Evolutionary conservation across 1,140 invertebrate species (phyloP).

Genomic region (Drosophila neocordata): DNA sequence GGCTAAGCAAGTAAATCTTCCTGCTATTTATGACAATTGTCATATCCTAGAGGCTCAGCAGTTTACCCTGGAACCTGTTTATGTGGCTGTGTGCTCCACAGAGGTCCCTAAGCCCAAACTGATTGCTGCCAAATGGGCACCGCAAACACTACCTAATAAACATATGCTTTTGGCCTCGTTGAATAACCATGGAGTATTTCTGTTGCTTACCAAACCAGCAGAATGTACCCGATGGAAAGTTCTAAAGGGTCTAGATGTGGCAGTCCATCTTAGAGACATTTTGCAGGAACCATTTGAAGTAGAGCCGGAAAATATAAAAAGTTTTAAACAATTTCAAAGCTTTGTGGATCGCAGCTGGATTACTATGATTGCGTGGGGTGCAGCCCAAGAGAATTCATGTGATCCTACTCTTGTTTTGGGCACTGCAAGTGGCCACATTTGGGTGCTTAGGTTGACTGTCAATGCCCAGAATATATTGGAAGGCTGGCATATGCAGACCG

Average conservation of each 20-base stretch:
- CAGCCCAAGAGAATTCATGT: neutral
- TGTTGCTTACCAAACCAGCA: constrained; percentile 34
- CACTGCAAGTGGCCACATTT: constrained; percentile 58
- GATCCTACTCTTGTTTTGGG: constrained; percentile 37
- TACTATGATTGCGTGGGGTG: constrained; percentile 60
- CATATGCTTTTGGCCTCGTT: constrained; percentile 40
- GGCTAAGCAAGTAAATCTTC: constrained; percentile 36
- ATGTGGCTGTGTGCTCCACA: constrained; percentile 38
- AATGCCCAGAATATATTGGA: constrained; percentile 20
- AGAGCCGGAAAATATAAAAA: constrained; percentile 19
- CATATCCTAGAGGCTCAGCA: constrained; percentile 57
- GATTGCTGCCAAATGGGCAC: constrained; percentile 30
- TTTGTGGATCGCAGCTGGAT: constrained; percentile 61
- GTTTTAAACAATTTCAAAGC: constrained; percentile 40
- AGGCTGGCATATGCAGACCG: constrained; percentile 31
- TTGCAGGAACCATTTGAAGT: constrained; percentile 30
- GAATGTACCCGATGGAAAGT: constrained; percentile 28
- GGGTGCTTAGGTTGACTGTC: constrained; percentile 34
- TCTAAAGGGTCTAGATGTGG: constrained; percentile 29
- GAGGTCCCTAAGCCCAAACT: constrained; percentile 32
- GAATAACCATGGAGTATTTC: constrained; percentile 42
- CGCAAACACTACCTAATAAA: constrained; percentile 25
- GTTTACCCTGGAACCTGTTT: constrained; percentile 44
- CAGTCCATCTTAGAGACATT: constrained; percentile 31
- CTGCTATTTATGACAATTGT: constrained; percentile 39